These are phyloP conservation scores for Melolontha melolontha DNA, from an alignment of 2,888 invertebrate species.

Conservation along the genomic window DNA sequence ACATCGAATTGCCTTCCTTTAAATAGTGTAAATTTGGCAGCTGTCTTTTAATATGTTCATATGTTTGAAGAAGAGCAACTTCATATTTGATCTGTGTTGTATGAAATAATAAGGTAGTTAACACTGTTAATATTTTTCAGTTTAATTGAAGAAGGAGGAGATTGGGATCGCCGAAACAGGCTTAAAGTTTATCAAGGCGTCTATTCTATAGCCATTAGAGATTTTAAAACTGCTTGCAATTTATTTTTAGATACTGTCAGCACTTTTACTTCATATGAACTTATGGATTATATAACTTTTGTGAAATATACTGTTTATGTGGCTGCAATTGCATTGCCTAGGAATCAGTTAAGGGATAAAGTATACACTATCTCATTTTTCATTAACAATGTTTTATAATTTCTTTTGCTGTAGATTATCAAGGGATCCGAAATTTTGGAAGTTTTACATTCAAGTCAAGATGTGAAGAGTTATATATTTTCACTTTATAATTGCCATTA, in stretches of 20 bases:
- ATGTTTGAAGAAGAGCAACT: too few relatives aligned
- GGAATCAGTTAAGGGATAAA: conserved; percentile 61
- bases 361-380: conserved; percentile 46
- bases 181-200: conserved; percentile 77
- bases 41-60: too few relatives aligned
- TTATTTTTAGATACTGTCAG: conserved; percentile 78
- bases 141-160: conserved; percentile 66
- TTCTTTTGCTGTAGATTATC: conserved; percentile 48
- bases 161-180: conserved; percentile 81
- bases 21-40: too few relatives aligned
- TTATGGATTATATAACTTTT: conserved; percentile 75
- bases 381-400: background rate
- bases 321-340: conserved; percentile 62
- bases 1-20: too few relatives aligned
- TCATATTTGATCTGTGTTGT: too few relatives aligned
- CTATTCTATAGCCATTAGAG: conserved; percentile 75
- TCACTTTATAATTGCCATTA: conserved; percentile 79
- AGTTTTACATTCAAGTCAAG: conserved; percentile 78
- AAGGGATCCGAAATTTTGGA: conserved; percentile 79
- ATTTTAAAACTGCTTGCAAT: conserved; percentile 74
- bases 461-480: conserved; percentile 72
- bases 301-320: conserved; percentile 64
- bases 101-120: too few relatives aligned
- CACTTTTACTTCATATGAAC: conserved; percentile 81
- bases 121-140: conserved; percentile 1